Evolutionary conservation across 2,797 vertebrate genomes (phyloP), one percentile per base, ranked within the genome.

Genomic region (Mus minutoides): DNA sequence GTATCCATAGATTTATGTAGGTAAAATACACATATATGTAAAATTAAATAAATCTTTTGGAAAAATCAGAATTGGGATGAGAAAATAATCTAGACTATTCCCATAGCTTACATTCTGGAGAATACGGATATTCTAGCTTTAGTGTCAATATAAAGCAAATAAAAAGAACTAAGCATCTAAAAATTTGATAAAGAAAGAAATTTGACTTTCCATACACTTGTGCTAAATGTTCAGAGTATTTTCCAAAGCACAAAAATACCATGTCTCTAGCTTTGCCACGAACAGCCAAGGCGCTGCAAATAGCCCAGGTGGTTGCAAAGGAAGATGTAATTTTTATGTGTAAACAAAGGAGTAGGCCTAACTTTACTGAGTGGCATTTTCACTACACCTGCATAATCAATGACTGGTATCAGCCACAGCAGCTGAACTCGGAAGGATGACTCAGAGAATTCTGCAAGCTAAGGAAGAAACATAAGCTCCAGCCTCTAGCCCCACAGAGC

Each of bases 381-480:
- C 12, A 1, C 77, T 71, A 49, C 82, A 96, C 82, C 96, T 96
- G 94, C 96, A 62, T n/a, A 73, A 94, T 69, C 62, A 92, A 60
- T 43, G 96, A 90, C 52, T 95, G 95, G 58, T 82, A 90, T 85
- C 76, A 92, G 84, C 80, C n/a, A 10, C 60, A 69, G 90, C 88
- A 87, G 73, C 84, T 29, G 46, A 83, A 82, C 37, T 93, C 80
- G 49, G 67, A 96, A 94, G 34, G 75, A 96, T 14, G 87, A 94
- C 60, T 1, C 7, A 46, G 80, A 94, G 56, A 88, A 94, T 97
- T 96, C 90, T 95, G 69, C 94, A 92, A 93, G 96, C 91, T 94
- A 95, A 82, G 88, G 94, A 86, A 92, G 73, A 85, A 92, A 75
- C 93, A 77, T 91, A 92, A 96, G 67, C 73, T 58, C 43, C 46